Conservation (phyloP, 2,888 invertebrate species). For the Scaptomyza reducta region DNA sequence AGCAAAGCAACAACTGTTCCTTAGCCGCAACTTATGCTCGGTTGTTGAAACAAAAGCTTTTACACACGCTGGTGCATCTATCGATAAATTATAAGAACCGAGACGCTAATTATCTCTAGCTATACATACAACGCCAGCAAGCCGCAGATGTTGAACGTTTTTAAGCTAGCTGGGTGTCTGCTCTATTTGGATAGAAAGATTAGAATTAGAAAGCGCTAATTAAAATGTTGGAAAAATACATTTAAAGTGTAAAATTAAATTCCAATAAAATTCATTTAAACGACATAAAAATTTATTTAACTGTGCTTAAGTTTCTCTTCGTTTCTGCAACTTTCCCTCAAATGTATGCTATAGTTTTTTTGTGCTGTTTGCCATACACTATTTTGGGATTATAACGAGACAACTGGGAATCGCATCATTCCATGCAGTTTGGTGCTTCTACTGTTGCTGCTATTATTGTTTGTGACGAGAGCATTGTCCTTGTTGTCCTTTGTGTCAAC, state of each 20-base stretch:
- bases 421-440: conserved; percentile 55
- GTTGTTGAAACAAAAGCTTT: conserved; percentile 53
- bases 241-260: too few relatives aligned
- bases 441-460: conserved; percentile 47
- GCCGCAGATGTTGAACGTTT: conserved; percentile 21
- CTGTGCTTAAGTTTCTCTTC: not conserved
- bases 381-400: conserved; percentile 74
- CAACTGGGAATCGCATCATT: conserved; percentile 72
- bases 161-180: not conserved
- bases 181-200: not conserved
- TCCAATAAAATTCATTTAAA: too few relatives aligned
- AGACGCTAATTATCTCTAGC: conserved; percentile 44
- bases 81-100: conserved; percentile 54
- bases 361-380: conserved; percentile 21
- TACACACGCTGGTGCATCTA: conserved; percentile 14
- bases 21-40: conserved; percentile 26
- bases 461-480: conserved; percentile 55
- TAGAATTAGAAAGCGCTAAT: not conserved
- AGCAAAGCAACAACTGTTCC: conserved; percentile 35
- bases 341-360: conserved; percentile 42
- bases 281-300: too few relatives aligned
- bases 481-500: conserved; percentile 73
- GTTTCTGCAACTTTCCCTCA: not conserved
- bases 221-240: not conserved
- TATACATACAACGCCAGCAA: conserved; percentile 22